Base-by-base conservation (phyloP, 2,888 invertebrate species). In the Asteroscopus sphinx region DNA sequence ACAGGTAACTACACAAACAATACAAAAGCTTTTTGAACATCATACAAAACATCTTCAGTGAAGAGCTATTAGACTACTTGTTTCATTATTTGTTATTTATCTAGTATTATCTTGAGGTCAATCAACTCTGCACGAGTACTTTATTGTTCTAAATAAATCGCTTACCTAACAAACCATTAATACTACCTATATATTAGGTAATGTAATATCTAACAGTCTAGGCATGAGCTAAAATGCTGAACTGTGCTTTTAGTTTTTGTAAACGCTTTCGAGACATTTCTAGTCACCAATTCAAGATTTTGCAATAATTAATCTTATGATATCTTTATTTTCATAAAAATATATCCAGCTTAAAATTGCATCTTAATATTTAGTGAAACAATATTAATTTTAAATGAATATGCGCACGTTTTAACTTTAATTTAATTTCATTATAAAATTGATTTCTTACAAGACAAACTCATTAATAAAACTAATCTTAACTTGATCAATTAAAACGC, bases 111-210 rank as follows among this genome's bases (percentile, higher is more conserved):
- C 77, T 73, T 63, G 48, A 79, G 82, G 86, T 88, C 86, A 88
- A 64, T 85, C 77, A 88, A 87, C 88, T 63, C 72, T 70, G 77
- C 85, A 85, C 82, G 78, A 79, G 81, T 68, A 58, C 44, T 46
- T 51, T 64, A 76, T 61, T 83, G 84, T 57, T 82, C 84, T 71
- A 83, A 79, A 82, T 83, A 83, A 84, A 77, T 73, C 59, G 81
- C 79, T 72, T 74, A 79, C 59, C 63, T 70, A 67, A 48, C 57
- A 48, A 64, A 41, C 48, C 55, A 62, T 49, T 47, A 16, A 32
- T 47, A 42, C n/a, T n/a, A n/a, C n/a, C n/a, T n/a, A n/a, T n/a
- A n/a, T n/a, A n/a, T 17, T 59, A 35, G 12, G n/a, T 37, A 37
- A 15, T 3, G 33, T 36, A 48, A 16, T 46, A 25, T 3, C 15